Evolutionary conservation across 2,888 invertebrate species (phyloP), one percentile per base, ranked within the genome.

Genomic region (Atrina japonica): DNA sequence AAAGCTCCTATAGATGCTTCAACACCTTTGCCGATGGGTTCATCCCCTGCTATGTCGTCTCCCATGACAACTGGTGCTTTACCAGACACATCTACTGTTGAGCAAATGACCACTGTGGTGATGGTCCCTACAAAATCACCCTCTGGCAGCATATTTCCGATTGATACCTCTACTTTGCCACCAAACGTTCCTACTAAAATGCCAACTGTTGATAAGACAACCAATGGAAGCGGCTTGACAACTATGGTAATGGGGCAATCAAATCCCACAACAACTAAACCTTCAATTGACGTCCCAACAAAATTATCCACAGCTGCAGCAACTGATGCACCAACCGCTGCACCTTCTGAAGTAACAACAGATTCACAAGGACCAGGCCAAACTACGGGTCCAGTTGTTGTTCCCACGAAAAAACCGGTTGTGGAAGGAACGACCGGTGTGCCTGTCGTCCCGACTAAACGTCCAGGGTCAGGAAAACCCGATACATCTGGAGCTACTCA

Each of bases 111-210:
- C 5, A 40, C 35, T n/a, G 21, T 40, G 5, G 3, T 35, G 40
- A 29, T 21, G 14, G 35, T 61, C n/a, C 61, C 61, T 9, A 49
- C 49, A 27, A 61, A 61, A 21, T 49, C 61, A 30, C 21, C 14
- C 14, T 7, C 29, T 3, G 49, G 30, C 35, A 23, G 1, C 30
- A 18, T 29, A 25, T 52, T n/a, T 18, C 27, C 11, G 14, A 1
- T 3, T 27, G 5, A 5, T 35, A 7, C 35, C 35, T 35, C 35
- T 35, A 11, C 35, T 35, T 35, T 35, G 35, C 35, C 35, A 35
- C 35, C 35, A 7, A 35, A 35, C 5, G 49, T 61, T 11, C 61
- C 61, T 9, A 49, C 49, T 16, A 61, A 61, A 21, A 45, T 35
- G 18, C 29, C 14, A 11, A 9, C 43, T 1, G 45, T 25, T 53